phyloP scores from a whole-genome alignment of 2,888 invertebrate genomes.

The Leucophenga montana region DNA sequence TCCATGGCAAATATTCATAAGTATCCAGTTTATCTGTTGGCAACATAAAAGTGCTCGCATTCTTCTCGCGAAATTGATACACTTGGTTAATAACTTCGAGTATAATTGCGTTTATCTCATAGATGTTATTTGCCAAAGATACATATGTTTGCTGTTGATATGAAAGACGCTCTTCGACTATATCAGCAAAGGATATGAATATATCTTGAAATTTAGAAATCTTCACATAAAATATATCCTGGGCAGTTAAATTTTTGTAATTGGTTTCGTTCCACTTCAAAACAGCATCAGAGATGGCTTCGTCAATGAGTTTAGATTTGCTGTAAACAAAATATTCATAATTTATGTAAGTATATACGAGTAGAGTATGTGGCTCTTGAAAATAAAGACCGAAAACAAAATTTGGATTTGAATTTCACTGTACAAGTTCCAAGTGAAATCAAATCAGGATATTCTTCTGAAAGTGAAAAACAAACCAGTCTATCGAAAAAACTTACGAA shows the following conservation, averaged over 20 bases:
- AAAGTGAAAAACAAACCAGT: too few species aligned
- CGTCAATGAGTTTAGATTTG: conserved; percentile 73
- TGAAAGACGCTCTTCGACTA: conserved; percentile 77
- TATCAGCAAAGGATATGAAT: conserved; percentile 77
- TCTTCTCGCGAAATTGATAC: conserved; percentile 77
- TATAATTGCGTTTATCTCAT: conserved; percentile 77
- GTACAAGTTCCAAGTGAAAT: too few species aligned
- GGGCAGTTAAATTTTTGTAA: conserved; percentile 77
- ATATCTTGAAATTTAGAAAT: conserved; percentile 80
- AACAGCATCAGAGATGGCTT: conserved; percentile 76
- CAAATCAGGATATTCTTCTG: too few species aligned
- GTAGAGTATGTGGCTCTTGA: too few species aligned
- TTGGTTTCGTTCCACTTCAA: conserved; percentile 72
- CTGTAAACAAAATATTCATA: conserved; percentile 35
- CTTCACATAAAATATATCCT: conserved; percentile 85
- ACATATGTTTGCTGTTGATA: conserved; percentile 75
- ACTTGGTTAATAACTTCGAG: conserved; percentile 80
- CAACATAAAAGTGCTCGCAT: conserved; percentile 75
- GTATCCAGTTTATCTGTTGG: conserved; percentile 67
- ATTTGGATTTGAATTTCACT: too few species aligned
- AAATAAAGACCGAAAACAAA: background rate
- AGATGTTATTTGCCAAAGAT: conserved; percentile 76
- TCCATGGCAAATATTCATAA: conserved; percentile 84
- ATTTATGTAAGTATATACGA: too few species aligned
- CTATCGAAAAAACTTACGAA: background rate